phyloP scores from a whole-genome alignment of 2,888 invertebrate genomes.

The Pseudococcus longispinus region DNA sequence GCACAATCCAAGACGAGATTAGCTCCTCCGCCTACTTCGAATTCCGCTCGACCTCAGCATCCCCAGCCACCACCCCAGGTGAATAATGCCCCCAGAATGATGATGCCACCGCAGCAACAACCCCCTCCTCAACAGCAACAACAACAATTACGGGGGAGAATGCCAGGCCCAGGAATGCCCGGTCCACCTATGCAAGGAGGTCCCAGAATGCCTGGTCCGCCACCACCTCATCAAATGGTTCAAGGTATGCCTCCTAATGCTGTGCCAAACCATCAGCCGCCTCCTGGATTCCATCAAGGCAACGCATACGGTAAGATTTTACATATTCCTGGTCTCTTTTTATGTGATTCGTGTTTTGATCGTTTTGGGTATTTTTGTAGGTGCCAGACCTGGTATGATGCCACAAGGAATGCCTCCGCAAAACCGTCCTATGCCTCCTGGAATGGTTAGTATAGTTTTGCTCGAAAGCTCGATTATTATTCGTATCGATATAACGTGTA shows the following conservation, averaged over 20 bases:
- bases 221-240: slow-evolving; percentile 61
- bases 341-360: background rate
- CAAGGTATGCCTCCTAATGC: slow-evolving; percentile 62
- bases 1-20: slow-evolving; percentile 90
- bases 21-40: slow-evolving; percentile 77
- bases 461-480: background rate
- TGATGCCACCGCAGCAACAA: slow-evolving; percentile 56
- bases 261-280: slow-evolving; percentile 62
- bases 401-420: slow-evolving; percentile 68
- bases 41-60: slow-evolving; percentile 60
- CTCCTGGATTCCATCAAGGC: slow-evolving; percentile 68
- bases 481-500: background rate
- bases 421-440: slow-evolving; percentile 64
- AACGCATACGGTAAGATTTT: slow-evolving; percentile 65
- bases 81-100: slow-evolving; percentile 66
- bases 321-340: background rate
- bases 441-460: slow-evolving; percentile 61
- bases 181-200: slow-evolving; percentile 66
- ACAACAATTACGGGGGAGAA: slow-evolving; percentile 66
- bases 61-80: slow-evolving; percentile 61
- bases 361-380: background rate
- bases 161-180: slow-evolving; percentile 65
- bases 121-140: slow-evolving; percentile 56
- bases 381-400: slow-evolving; percentile 67
- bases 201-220: slow-evolving; percentile 67